Percentiles rank a stretch among this genome's conserved stretches.
Evolutionary conservation across 2,797 vertebrate genomes (phyloP).

Genomic region (Borostomias antarcticus): DNA sequence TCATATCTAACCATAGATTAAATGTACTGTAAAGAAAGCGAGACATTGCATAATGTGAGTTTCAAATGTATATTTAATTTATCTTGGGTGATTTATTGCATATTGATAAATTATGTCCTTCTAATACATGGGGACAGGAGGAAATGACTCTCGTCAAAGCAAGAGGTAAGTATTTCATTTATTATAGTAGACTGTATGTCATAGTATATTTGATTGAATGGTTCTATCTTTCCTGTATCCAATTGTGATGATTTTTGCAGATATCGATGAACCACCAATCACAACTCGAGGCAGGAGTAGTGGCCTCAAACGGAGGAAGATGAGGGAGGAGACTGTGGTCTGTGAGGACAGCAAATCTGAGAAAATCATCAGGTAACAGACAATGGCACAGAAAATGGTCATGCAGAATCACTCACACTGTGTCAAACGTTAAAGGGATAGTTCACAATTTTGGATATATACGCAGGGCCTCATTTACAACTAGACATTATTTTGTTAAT

Average conservation of each 20-base stretch:
- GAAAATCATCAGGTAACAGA: constrained; percentile 54
- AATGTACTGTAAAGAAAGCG: neutral
- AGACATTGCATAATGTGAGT: neutral
- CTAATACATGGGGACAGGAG: constrained; percentile 45
- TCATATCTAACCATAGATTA: neutral
- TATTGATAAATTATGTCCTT: neutral
- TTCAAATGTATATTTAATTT: neutral
- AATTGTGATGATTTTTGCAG: constrained; percentile 46
- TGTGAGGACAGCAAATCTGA: constrained; percentile 39
- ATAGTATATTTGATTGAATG: neutral
- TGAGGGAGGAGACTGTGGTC: constrained; percentile 23
- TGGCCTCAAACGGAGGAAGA: constrained; percentile 63
- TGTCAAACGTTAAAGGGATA: too few relatives aligned
- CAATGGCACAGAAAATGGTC: neutral
- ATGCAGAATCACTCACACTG: neutral
- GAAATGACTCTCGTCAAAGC: constrained; percentile 37
- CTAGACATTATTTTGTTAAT: neutral
- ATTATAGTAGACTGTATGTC: too few relatives aligned
- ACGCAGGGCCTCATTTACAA: too few relatives aligned
- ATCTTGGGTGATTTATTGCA: neutral
- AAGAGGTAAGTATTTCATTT: constrained; percentile 47
- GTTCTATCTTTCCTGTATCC: neutral
- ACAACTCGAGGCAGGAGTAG: constrained; percentile 57
- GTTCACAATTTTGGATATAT: too few relatives aligned
- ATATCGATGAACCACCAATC: constrained; percentile 42